Conservation (phyloP, 2,888 invertebrate genomes). For the Eilema sororculum region DNA sequence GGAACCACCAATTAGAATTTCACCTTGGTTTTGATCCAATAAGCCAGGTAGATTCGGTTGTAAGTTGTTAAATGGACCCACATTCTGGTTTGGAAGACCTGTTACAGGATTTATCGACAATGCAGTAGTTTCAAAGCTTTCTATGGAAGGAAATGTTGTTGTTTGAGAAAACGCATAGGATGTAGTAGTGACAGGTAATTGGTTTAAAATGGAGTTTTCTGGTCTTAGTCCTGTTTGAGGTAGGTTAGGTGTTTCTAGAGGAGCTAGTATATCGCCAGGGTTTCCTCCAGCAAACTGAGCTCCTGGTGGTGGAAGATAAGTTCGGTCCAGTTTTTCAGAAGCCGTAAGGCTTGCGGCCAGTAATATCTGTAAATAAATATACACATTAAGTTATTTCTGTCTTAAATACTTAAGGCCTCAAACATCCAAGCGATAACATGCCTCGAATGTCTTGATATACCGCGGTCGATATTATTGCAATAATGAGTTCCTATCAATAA, state of each 20-base stretch:
- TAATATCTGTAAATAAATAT: constrained; percentile 65
- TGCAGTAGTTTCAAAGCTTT: constrained; percentile 41
- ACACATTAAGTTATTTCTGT: not conserved
- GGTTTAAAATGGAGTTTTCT: not conserved
- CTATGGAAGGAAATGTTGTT: constrained; percentile 55
- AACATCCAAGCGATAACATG: too few relatives aligned
- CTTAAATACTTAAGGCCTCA: too few relatives aligned
- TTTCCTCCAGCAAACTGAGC: constrained; percentile 70
- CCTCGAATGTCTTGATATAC: too few relatives aligned
- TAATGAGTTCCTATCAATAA: too few relatives aligned
- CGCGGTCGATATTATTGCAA: too few relatives aligned
- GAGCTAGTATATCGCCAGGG: constrained; percentile 61
- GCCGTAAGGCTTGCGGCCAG: constrained; percentile 60
- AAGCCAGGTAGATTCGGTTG: constrained; percentile 16
- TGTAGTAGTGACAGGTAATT: constrained; percentile 52
- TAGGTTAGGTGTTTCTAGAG: constrained; percentile 62
- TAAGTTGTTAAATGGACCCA: constrained; percentile 14
- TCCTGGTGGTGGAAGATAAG: constrained; percentile 75
- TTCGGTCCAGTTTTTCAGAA: constrained; percentile 70
- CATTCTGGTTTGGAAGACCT: constrained; percentile 30
- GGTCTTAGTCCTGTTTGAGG: constrained; percentile 24
- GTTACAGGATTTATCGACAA: constrained; percentile 35
- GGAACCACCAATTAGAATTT: constrained; percentile 5
- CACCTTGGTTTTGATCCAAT: not conserved
- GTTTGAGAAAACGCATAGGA: constrained; percentile 66